Base-by-base conservation (phyloP, 2,797 vertebrate species). In the Sebastes itinus region DNA sequence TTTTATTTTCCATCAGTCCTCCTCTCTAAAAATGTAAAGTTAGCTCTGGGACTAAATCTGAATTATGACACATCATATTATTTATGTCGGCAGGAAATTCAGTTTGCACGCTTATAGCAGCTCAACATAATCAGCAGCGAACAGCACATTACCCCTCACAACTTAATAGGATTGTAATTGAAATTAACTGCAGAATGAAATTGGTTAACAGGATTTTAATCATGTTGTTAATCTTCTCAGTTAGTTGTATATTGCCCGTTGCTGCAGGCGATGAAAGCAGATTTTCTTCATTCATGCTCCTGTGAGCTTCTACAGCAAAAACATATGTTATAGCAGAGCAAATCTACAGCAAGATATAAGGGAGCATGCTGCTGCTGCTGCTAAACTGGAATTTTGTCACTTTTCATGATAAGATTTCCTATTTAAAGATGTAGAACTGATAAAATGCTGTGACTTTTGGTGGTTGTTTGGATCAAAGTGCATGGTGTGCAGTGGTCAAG, bases 131-230 rank as follows among this genome's bases (percentile, higher is more conserved):
- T 78, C 56, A 60, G 58, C 63, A 32, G 52, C 2, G 16, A 71
- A 14, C 62, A 52, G 28, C 38, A 35, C 30, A 56, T 38, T 67
- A 20, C 20, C 22, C 70, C n/a, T 54, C 67, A 16, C 35, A 49
- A 10, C 23, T 27, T 60, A 58, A 82, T 27, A 4, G 67, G 60
- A 72, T 16, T 76, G 30, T 67, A 60, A 74, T 59, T 56, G 23
- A 38, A 82, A 80, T 80, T 38, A 70, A 68, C 23, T 6, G 56
- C 64, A 38, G 42, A 65, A 56, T 46, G 6, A 78, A 71, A 78
- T 13, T 23, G 10, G 5, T 70, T 49, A 25, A 67, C 18, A 9
- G 68, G 80, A 68, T 82, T 75, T 59, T 49, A 75, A 75, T 80
- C 60, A 22, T 7, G 32, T 25, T 30, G 25, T 30, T 54, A 30